Percentiles rank a stretch among this genome's conserved stretches.
These are phyloP conservation scores for Alloscopus bannaensis DNA, from an alignment of 2,888 invertebrate genomes.

Conservation along the genomic window DNA sequence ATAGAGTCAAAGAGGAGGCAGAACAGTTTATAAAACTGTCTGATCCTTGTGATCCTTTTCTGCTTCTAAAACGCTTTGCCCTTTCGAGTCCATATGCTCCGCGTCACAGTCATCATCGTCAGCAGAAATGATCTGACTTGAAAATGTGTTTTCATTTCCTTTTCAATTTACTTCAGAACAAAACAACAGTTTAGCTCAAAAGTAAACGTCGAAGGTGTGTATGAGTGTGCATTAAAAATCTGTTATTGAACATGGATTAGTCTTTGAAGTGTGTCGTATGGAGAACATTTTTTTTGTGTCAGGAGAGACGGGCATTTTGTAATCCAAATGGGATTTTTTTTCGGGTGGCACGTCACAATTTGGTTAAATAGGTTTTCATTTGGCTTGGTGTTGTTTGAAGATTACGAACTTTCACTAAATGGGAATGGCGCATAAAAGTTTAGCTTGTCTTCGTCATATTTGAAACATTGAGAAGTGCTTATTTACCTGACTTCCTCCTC, in stretches of 20 bases:
- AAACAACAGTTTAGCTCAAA: not conserved
- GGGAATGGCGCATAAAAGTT: not conserved
- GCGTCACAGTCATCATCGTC: conserved; percentile 55
- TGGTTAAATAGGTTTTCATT: not conserved
- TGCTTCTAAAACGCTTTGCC: conserved; percentile 43
- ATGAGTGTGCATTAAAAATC: conserved; percentile 19
- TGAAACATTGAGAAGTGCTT: not conserved
- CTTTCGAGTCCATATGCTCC: conserved; percentile 54
- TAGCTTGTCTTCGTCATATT: not conserved
- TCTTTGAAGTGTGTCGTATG: conserved; percentile 1
- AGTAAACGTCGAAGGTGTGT: not conserved
- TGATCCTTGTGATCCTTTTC: conserved; percentile 53
- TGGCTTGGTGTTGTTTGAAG: not conserved
- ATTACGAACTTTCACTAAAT: not conserved
- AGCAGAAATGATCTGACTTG: conserved; percentile 22
- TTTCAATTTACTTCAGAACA: conserved; percentile 38
- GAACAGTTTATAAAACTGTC: conserved; percentile 53
- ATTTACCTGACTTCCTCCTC: not conserved
- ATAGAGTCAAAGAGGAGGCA: conserved; percentile 44
- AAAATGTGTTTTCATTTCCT: conserved; percentile 48
- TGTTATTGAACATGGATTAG: conserved; percentile 6
- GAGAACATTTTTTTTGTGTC: not conserved
- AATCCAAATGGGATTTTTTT: conserved; percentile 7
- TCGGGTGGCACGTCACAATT: not conserved
- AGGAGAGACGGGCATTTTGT: not conserved